Evolutionary conservation across 1,140 invertebrate genomes (phyloP).

Genomic region (Tetramorium simillimum): DNA sequence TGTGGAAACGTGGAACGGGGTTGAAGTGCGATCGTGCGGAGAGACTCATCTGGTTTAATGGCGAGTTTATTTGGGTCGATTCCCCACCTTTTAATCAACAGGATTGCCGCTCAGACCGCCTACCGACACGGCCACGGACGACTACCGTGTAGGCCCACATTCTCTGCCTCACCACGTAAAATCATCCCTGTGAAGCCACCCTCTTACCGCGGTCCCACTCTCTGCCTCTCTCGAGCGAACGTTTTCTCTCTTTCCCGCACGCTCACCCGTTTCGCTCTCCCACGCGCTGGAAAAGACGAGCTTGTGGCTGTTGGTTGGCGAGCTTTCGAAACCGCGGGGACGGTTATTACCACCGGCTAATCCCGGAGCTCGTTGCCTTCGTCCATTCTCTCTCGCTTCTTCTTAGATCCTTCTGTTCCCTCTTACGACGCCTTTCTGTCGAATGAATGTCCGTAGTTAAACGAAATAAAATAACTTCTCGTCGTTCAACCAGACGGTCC

Average conservation of each 20-base stretch:
- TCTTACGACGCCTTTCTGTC: conserved; percentile 17
- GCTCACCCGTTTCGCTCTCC: conserved; percentile 28
- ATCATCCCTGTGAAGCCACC: conserved; percentile 71
- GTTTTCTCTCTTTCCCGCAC: conserved; percentile 47
- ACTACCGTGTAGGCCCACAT: conserved; percentile 70
- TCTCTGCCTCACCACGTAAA: conserved; percentile 70
- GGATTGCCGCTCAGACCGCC: conserved; percentile 75
- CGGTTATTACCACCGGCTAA: conserved; percentile 76
- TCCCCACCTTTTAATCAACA: conserved; percentile 80
- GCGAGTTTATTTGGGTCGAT: conserved; percentile 78
- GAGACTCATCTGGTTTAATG: conserved; percentile 79
- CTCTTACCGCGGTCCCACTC: conserved; percentile 35
- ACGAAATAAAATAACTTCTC: conserved; percentile 65
- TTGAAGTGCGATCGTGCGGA: conserved; percentile 72
- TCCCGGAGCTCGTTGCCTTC: conserved; percentile 70
- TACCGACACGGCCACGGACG: conserved; percentile 71
- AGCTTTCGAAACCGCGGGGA: conserved; percentile 73
- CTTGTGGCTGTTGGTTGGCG: conserved; percentile 71
- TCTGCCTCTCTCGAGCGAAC: neutral
- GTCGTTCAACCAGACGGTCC: conserved; percentile 62
- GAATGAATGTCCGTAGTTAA: conserved; percentile 55
- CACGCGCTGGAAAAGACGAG: conserved; percentile 51
- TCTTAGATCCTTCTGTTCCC: conserved; percentile 14
- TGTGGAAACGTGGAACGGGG: conserved; percentile 66
- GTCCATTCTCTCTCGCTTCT: conserved; percentile 51